Percentiles rank a stretch among this genome's conserved stretches.
Evolutionary conservation across 2,113 vertebrate species (phyloP).

Genomic region (Pycnonotus jocosus): DNA sequence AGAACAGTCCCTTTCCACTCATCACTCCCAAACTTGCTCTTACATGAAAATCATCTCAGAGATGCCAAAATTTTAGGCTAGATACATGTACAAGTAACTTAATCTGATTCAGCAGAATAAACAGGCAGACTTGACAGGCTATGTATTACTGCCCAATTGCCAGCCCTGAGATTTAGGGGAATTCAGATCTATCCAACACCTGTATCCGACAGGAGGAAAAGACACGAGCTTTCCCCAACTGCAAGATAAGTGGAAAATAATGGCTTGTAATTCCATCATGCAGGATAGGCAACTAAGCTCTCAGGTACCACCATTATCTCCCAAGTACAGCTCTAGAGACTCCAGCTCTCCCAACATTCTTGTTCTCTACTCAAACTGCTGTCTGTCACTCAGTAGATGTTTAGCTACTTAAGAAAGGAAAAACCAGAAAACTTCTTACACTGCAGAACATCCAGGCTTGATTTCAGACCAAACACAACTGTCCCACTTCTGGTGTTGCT

Average conservation of each 20-base stretch:
- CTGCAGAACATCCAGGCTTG: neutral
- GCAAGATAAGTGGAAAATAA: neutral
- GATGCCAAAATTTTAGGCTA: neutral
- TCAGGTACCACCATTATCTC: neutral
- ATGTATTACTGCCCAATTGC: neutral
- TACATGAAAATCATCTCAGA: neutral
- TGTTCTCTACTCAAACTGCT: neutral
- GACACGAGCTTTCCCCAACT: neutral
- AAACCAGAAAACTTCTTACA: neutral
- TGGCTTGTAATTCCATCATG: neutral
- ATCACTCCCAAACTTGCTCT: neutral
- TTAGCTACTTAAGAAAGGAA: neutral
- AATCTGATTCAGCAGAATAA: neutral
- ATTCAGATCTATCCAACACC: neutral
- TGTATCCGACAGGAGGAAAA: neutral
- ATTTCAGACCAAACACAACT: neutral
- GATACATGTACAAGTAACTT: neutral
- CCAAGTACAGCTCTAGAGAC: neutral
- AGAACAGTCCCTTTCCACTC: neutral
- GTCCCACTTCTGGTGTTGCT: neutral
- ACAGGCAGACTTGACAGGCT: neutral
- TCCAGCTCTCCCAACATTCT: neutral
- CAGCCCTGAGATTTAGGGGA: neutral
- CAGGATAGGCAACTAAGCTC: neutral
- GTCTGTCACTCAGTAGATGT: fast-evolving